Percentiles rank a stretch among this genome's conserved stretches.
phyloP scores from a whole-genome alignment of 2,113 vertebrate genomes.

The Ceratotherium simum region DNA sequence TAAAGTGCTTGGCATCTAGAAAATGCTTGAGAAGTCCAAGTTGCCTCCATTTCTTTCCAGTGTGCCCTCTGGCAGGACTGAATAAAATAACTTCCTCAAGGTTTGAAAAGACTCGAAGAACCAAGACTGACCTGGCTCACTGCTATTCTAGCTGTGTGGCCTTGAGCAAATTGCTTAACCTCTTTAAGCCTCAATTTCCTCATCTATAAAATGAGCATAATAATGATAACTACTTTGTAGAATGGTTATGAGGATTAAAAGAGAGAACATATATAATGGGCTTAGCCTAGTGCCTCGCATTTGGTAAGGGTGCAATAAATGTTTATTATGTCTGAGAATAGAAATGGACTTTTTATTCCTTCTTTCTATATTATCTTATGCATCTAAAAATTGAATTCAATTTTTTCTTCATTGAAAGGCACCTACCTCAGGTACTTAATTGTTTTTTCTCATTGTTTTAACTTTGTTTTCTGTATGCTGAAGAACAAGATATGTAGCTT shows the following conservation, averaged over 20 bases:
- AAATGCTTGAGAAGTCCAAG: neutral
- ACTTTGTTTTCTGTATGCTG: neutral
- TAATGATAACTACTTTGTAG: neutral
- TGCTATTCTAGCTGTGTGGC: slow-evolving; percentile 43
- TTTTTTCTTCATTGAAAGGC: neutral
- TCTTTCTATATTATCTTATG: neutral
- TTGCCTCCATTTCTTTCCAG: neutral
- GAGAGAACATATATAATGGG: neutral
- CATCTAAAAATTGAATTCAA: slow-evolving; percentile 21
- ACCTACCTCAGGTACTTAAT: neutral
- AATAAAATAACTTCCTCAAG: neutral
- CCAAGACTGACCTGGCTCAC: neutral
- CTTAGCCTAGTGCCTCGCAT: neutral
- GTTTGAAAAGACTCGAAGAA: neutral
- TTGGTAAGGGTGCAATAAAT: neutral
- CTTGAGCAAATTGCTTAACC: slow-evolving; percentile 33
- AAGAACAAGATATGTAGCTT: neutral
- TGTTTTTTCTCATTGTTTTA: neutral
- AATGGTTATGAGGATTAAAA: neutral
- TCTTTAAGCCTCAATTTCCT: slow-evolving; percentile 14
- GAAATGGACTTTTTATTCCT: neutral
- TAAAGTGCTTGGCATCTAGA: neutral
- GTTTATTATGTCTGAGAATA: neutral
- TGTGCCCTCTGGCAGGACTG: neutral
- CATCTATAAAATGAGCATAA: slow-evolving; percentile 35